A percentile compares a stretch with the other conserved stretches of the same genome.
Conservation (phyloP, 2,888 invertebrate species). For the Plagodis pulveraria region DNA sequence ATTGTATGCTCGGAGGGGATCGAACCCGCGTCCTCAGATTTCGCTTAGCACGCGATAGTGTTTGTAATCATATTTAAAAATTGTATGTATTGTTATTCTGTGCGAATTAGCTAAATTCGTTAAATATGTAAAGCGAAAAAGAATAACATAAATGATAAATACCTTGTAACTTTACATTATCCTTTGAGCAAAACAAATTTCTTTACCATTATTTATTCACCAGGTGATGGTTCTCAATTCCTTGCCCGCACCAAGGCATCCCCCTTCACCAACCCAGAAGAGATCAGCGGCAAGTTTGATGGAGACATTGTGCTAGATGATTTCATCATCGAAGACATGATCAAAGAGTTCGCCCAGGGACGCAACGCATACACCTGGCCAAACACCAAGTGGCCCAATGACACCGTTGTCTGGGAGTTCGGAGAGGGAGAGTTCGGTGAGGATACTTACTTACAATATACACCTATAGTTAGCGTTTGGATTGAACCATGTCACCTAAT, state of each 20-base stretch:
- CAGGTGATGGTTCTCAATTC: constrained; percentile 53
- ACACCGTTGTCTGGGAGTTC: constrained; percentile 70
- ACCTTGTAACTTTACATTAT: too few relatives aligned
- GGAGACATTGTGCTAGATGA: constrained; percentile 76
- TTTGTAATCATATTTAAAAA: too few relatives aligned
- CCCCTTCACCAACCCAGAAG: constrained; percentile 61
- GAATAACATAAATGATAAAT: too few relatives aligned
- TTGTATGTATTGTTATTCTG: too few relatives aligned
- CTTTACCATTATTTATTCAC: neutral
- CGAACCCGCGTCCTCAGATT: too few relatives aligned
- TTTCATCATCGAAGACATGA: constrained; percentile 61
- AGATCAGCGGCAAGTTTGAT: constrained; percentile 70
- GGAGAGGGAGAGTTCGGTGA: constrained; percentile 69
- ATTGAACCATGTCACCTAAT: too few relatives aligned
- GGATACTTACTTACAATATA: constrained; percentile 21
- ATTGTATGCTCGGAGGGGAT: too few relatives aligned
- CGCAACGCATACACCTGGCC: constrained; percentile 69
- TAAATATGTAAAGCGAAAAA: too few relatives aligned
- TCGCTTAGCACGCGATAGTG: too few relatives aligned
- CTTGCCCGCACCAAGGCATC: constrained; percentile 41
- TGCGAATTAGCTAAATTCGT: too few relatives aligned
- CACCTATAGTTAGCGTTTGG: neutral
- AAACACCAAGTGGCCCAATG: constrained; percentile 68
- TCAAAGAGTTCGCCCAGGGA: constrained; percentile 61
- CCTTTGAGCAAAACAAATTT: neutral